Base-by-base conservation (phyloP, 2,797 vertebrate species). In the Pelodytes ibericus region DNA sequence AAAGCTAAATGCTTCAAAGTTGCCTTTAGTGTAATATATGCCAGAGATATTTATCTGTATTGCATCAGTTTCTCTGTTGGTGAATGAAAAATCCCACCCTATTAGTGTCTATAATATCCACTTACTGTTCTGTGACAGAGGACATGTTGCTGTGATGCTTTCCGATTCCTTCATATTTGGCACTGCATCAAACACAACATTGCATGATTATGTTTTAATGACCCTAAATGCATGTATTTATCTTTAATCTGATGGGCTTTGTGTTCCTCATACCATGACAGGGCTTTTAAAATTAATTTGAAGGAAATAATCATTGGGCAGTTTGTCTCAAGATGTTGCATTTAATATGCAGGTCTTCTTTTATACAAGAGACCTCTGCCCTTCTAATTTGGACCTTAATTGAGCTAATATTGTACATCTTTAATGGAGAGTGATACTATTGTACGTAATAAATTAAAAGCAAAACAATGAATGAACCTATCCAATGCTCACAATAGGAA, bases 111-210 rank as follows among this genome's bases (percentile, higher is more conserved):
- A 13, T 39, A 39, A 39, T 39, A 27, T 62, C 60, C 9, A 20
- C 30, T 29, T 8, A 36, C 24, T 25, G 59, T 36, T 53, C 10
- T 63, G 41, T 22, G 20, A 51, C 29, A 18, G 22, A 69, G 57
- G 25, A 53, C 57, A 56, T 68, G 70, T 16, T 79, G 33, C 41
- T 29, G 44, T 64, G 67, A 67, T 51, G 39, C 56, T 51, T 61
- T 33, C 20, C 22, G 15, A 27, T 62, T 51, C 59, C n/a, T 11
- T 18, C 16, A 49, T 65, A 13, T 51, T 67, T 72, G 75, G 62
- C 70, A 51, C 25, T 24, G 71, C 69, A 77, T 65, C 75, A 77
- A 33, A 59, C 33, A 41, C 53, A 36, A 36, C 67, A 72, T 61
- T 66, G 62, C 39, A 29, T 24, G 29, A 41, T 62, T 56, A 63